These are phyloP conservation scores for Parapristionchus giblindavisi DNA, from an alignment of 2,888 invertebrate genomes.

Conservation along the genomic window DNA sequence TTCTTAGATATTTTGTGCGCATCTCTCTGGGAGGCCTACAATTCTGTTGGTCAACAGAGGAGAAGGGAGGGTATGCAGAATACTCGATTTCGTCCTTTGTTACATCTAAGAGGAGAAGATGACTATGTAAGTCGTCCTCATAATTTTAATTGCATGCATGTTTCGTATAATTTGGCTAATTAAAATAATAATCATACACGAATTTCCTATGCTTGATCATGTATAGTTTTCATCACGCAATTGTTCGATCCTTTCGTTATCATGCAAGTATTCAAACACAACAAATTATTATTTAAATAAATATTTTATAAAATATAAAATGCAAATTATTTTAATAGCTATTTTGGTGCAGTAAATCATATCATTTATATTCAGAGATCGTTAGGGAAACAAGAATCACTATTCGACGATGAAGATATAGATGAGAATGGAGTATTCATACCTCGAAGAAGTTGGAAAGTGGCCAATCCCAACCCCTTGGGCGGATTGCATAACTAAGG, in stretches of 20 bases:
- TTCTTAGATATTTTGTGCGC: constrained; percentile 1
- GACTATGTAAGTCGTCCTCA: constrained; percentile 19
- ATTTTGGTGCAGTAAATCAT: too few species aligned
- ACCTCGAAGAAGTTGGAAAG: constrained; percentile 19
- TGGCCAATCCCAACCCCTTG: background rate
- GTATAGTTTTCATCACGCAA: background rate
- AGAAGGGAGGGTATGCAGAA: constrained; percentile 14
- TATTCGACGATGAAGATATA: constrained; percentile 15
- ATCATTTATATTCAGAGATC: constrained; percentile 27
- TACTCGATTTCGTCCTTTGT: constrained; percentile 17
- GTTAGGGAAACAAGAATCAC: background rate
- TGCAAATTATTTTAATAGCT: too few species aligned
- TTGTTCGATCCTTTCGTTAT: background rate
- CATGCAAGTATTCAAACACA: too few species aligned
- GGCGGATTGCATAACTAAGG: constrained; percentile 25
- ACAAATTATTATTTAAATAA: too few species aligned
- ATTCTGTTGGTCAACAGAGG: constrained; percentile 26
- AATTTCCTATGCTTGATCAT: too few species aligned
- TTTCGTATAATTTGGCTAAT: too few species aligned
- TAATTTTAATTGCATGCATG: background rate
- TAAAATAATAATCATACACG: too few species aligned
- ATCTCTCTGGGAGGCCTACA: constrained; percentile 32
- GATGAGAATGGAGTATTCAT: constrained; percentile 34
- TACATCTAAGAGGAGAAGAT: constrained; percentile 29
- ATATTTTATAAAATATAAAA: too few species aligned